A percentile compares a stretch with the other conserved stretches of the same genome.
phyloP scores from a whole-genome alignment of 2,113 vertebrate genomes.

The Speoplatyrhinus poulsoni region DNA sequence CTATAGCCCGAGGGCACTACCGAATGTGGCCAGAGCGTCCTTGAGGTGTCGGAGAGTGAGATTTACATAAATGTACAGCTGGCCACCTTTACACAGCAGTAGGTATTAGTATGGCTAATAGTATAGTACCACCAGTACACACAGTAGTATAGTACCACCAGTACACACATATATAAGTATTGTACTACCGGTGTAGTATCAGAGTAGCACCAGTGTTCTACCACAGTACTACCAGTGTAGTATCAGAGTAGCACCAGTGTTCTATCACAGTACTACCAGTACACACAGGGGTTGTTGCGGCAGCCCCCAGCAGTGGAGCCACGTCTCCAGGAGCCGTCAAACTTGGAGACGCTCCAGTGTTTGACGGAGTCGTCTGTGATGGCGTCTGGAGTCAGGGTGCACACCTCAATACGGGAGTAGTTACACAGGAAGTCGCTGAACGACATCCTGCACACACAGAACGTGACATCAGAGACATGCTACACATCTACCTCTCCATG shows the following conservation, averaged over 20 bases:
- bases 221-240: background rate
- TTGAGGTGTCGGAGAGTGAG: too few relatives aligned
- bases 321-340: constrained; percentile 86
- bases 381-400: constrained; percentile 92
- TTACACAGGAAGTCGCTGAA: constrained; percentile 85
- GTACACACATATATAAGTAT: too few relatives aligned
- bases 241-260: background rate
- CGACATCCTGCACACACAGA: constrained; percentile 84
- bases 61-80: too few relatives aligned
- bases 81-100: too few relatives aligned
- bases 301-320: constrained; percentile 94
- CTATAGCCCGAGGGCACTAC: too few relatives aligned
- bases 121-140: too few relatives aligned
- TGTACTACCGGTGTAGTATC: too few relatives aligned
- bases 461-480: background rate
- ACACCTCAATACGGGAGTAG: constrained; percentile 92
- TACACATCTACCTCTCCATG: background rate
- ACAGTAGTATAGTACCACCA: too few relatives aligned
- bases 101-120: too few relatives aligned
- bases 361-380: constrained; percentile 81
- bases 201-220: too few relatives aligned
- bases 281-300: constrained; percentile 83
- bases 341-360: constrained; percentile 89
- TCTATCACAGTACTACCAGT: background rate
- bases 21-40: too few relatives aligned